These are phyloP conservation scores for Pogona vitticeps DNA, from an alignment of 2,113 vertebrate genomes.

Conservation along the genomic window DNA sequence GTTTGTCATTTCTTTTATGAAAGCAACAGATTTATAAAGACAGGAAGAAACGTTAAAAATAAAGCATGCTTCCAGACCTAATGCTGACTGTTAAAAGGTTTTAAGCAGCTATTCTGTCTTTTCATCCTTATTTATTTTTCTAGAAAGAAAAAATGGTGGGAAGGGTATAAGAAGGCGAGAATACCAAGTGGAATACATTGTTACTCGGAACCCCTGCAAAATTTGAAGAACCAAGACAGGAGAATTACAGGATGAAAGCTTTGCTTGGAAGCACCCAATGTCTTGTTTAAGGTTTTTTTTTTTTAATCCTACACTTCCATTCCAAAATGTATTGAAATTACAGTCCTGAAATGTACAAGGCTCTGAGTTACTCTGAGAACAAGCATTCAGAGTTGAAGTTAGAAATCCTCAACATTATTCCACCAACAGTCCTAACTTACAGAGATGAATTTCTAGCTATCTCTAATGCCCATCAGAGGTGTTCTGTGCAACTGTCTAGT, in stretches of 20 bases:
- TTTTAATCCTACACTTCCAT: background rate
- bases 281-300: no score
- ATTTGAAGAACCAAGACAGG: background rate
- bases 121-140: background rate
- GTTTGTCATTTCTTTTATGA: background rate
- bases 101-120: no score
- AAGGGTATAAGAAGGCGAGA: background rate
- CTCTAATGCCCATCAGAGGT: fast-evolving
- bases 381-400: background rate
- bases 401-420: background rate
- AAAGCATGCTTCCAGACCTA: background rate
- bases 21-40: background rate
- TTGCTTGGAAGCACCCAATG: background rate
- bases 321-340: background rate
- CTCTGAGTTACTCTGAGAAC: no score
- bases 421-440: background rate
- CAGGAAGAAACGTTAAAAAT: background rate
- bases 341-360: background rate
- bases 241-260: background rate
- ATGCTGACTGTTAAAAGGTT: background rate
- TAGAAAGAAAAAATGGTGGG: background rate
- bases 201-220: background rate
- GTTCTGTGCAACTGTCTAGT: background rate
- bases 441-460: background rate
- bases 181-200: background rate